A percentile compares a stretch with the other conserved stretches of the same genome.
Evolutionary conservation across 1,140 invertebrate species (phyloP).

Genomic region (Hypothenemus hampei): DNA sequence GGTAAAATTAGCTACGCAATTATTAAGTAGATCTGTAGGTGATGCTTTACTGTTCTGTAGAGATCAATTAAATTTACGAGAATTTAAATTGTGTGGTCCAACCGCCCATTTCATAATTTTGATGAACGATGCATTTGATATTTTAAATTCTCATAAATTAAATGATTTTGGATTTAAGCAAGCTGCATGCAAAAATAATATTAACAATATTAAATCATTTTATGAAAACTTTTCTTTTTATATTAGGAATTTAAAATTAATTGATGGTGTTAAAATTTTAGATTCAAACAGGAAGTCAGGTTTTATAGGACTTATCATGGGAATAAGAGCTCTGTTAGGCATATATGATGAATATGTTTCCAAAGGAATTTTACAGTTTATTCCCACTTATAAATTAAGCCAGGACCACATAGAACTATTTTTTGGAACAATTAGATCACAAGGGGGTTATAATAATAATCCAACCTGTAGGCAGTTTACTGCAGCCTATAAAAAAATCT

Average conservation of each 20-base stretch:
- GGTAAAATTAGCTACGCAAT: slow-evolving; percentile 4
- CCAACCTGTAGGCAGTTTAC: slow-evolving; percentile 25
- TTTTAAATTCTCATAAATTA: too few relatives aligned
- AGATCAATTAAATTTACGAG: too few relatives aligned
- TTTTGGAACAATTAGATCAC: slow-evolving; percentile 9
- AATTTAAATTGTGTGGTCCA: too few relatives aligned
- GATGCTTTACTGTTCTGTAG: too few relatives aligned
- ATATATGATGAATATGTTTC: slow-evolving; percentile 6
- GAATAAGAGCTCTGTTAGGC: background rate
- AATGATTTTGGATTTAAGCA: slow-evolving; percentile 1
- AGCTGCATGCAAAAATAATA: slow-evolving; percentile 1
- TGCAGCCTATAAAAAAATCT: slow-evolving; percentile 8
- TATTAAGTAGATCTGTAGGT: too few relatives aligned
- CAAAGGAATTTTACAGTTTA: slow-evolving; percentile 5
- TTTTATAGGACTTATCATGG: slow-evolving; percentile 6
- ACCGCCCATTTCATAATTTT: too few relatives aligned
- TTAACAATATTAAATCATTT: background rate
- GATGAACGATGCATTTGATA: too few relatives aligned
- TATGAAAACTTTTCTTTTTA: background rate
- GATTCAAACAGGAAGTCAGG: slow-evolving; percentile 3
- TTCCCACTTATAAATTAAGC: slow-evolving; percentile 8
- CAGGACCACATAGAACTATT: slow-evolving; percentile 16
- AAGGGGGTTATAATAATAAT: slow-evolving; percentile 24
- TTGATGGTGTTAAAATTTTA: background rate
- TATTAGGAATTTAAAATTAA: background rate